Evolutionary conservation across 1,140 invertebrate genomes (phyloP), one percentile per base, ranked within the genome.

Genomic region (Apolygus lucorum): DNA sequence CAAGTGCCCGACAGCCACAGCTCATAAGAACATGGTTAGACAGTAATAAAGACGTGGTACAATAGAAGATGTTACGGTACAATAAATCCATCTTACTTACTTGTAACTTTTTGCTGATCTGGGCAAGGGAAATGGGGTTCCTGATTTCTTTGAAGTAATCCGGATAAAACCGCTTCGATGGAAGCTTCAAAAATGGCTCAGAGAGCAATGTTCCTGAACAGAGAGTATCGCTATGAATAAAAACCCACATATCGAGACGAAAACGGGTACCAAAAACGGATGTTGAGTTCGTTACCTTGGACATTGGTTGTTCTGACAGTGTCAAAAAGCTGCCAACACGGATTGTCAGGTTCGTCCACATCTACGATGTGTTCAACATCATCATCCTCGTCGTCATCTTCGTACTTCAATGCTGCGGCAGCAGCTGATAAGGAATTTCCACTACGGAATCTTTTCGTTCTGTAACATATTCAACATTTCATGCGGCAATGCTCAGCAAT

Each of bases 121-220:
- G 93, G 68, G 89, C 87, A 72, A 99, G 80, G 0, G 96, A 96
- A 72, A 99, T 89, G 0, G 97, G 96, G 78, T 93, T 91, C 76
- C 93, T 93, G 63, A 99, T 99, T 77, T 95, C 93, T 75, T 93
- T 91, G 80, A 98, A 99, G 78, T 99, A 99, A 82, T 99, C 97
- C 0, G 96, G 92, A 81, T 99, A 98, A 72, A 87, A 88, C 27
- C 90, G 82, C 71, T 87, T 90, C 14, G 91, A 93, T 1, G 96
- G 96, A 66, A 99, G 81, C 76, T 92, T 92, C 85, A 92, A 88
- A 79, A 98, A 95, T 17, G 93, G 92, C 78, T 96, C 92, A 21
- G 90, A 90, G 72, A 97, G 80, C 54, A 86, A 81, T 2, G 86
- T 83, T 62, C 88, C 89, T 85, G 69, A 54, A 73, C 74, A 70